Percentiles rank a stretch among this genome's conserved stretches.
Conservation (phyloP, 2,113 vertebrate species). For the Elaphurus davidianus region DNA sequence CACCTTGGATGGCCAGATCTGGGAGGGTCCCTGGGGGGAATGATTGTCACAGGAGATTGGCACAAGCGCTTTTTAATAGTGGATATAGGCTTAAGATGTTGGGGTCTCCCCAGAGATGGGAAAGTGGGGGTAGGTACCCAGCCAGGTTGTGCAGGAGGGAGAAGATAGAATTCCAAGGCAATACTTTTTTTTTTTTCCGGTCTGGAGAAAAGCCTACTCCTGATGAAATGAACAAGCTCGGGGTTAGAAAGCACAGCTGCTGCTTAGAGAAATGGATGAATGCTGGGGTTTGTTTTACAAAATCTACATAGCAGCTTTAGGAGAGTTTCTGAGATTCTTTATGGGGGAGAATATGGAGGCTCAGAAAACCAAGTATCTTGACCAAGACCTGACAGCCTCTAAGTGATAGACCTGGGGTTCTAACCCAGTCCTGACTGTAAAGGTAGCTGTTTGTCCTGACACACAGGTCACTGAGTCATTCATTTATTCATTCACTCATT, state of each 20-base stretch:
- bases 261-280: background rate
- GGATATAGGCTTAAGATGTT: background rate
- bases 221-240: background rate
- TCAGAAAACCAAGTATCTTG: background rate
- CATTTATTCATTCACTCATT: background rate
- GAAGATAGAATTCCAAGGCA: background rate
- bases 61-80: background rate
- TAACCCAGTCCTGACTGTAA: background rate
- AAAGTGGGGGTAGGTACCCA: background rate
- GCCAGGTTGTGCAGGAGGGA: background rate
- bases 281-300: background rate
- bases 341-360: background rate
- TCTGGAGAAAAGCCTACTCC: background rate
- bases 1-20: too few relatives aligned
- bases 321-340: background rate
- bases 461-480: background rate
- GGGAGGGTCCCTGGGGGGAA: too few relatives aligned
- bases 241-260: background rate
- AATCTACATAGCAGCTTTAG: background rate
- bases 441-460: background rate
- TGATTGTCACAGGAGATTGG: background rate
- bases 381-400: background rate
- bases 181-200: background rate
- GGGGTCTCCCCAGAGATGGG: background rate
- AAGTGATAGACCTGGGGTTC: background rate